Evolutionary conservation across 1,140 invertebrate species (phyloP).

Genomic region (Ooceraea biroi): DNA sequence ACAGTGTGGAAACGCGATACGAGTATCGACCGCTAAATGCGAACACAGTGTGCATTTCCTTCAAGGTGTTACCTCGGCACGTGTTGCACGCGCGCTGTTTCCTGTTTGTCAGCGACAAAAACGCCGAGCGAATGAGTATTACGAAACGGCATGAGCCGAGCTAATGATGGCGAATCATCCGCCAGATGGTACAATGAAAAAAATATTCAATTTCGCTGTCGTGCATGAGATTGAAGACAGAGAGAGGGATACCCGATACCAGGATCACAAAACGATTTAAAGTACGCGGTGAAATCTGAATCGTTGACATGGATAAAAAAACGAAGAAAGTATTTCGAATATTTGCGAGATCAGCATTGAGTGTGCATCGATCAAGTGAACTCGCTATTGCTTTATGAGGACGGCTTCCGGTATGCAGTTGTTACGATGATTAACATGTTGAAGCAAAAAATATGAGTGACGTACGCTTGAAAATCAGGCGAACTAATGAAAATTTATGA

Average conservation of each 20-base stretch:
- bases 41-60: slow-evolving; percentile 11
- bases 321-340: background rate
- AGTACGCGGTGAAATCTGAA: background rate
- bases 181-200: background rate
- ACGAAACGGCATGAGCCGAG: slow-evolving; percentile 22
- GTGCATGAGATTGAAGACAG: too few species aligned
- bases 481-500: slow-evolving; percentile 54
- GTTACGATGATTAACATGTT: slow-evolving; percentile 26
- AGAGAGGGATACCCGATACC: too few species aligned
- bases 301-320: background rate
- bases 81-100: slow-evolving; percentile 14
- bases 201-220: slow-evolving; percentile 18
- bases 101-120: slow-evolving; percentile 49
- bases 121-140: slow-evolving; percentile 32
- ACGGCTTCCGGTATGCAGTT: background rate
- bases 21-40: slow-evolving; percentile 35
- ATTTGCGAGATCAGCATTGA: background rate
- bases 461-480: slow-evolving; percentile 27
- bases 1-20: background rate
- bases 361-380: background rate
- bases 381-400: background rate
- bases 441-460: slow-evolving; percentile 3
- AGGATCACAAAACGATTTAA: too few species aligned
- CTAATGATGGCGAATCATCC: slow-evolving; percentile 8
- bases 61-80: slow-evolving; percentile 12